Evolutionary conservation across 1,140 invertebrate species (phyloP), one percentile per base, ranked within the genome.

Genomic region (Theocolax elegans): DNA sequence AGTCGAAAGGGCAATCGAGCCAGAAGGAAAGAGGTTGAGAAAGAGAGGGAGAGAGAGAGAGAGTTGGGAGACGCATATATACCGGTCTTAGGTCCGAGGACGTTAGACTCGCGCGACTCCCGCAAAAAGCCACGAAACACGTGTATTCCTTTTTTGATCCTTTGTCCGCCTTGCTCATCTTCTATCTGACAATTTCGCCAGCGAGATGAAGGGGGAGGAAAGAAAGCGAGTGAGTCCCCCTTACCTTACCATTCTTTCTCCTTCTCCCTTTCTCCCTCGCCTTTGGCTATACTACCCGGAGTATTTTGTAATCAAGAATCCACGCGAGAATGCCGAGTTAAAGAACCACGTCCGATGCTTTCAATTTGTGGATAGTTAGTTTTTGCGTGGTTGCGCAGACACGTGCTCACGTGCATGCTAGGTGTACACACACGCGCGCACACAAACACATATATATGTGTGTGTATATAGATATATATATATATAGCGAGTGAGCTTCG

Each of bases 321-420:
- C 76, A 77, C 78, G 78, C 75, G 79, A 77, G 79, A 79, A 80
- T 77, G 75, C 69, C 71, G 27, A 21, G 25, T 63, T 63, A 35
- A 31, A 60, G 31, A 48, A 48, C 21, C 40, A 49, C 42, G 35
- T 54, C 72, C 40, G 62, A 51, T 65, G 79, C 79, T 81, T 81
- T 81, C 80, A 81, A 82, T 81, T 80, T 82, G 79, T 78, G 79
- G 77, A 79, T 76, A 78, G 76, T 79, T 74, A 81, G 77, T 80
- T 80, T 81, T 81, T 81, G 77, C 75, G 63, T 25, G 38, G 25
- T 2, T 27, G 42, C 27, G 10, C 29, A 12, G 46, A 38, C 60
- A 27, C 13, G 31, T 19, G n/a, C 15, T 44, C n/a, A n/a, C n/a
- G n/a, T n/a, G n/a, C n/a, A n/a, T n/a, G n/a, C 48, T 3, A 17